Base-by-base conservation (phyloP, 2,888 invertebrate genomes). In the Diarsia rubi region DNA sequence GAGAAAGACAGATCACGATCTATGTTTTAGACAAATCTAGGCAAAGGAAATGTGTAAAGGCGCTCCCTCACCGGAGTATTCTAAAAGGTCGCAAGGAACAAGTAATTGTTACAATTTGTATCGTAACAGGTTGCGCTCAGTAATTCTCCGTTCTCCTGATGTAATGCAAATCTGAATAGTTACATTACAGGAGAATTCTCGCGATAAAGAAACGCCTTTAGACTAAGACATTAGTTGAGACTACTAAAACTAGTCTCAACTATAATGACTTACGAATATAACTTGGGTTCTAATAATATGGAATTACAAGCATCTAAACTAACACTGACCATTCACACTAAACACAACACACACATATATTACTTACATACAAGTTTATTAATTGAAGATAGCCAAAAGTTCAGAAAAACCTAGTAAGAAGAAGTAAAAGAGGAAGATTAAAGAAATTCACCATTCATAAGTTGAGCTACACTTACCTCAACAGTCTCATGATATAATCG, bases 401-500 rank as follows among this genome's bases (percentile, higher is more conserved):
- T 62, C 14, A 62, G 42, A 42, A 62, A 42, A 42, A 62, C 62
- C 62, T 62, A 62, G 42, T 62, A 62, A n/a, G 62, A 62, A 62
- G 62, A 62, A 62, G 42, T n/a, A 42, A 62, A 42, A 62, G 62
- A 42, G 8, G 42, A 62, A 62, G 62, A 42, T 62, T 9, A 31
- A 60, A 62, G 62, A 42, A 42, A 59, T n/a, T 45, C 14, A 21
- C 11, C 19, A 31, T 77, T 60, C 19, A 24, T 42, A 37, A 62
- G 42, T 62, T 42, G n/a, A 60, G 24, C 0, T 21, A 31, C 52
- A 73, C 88, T 83, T 97, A 99, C 98, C 99, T 98, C 89, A 99
- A 97, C 79, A 99, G 97, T 87, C 98, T 97, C 91, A 98, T 99
- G 94, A 99, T 98, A 94, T 99, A 99, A 93, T 99, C 98, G 0